Evolutionary conservation across 2,888 invertebrate genomes (phyloP).

Genomic region (Apoderus coryli): DNA sequence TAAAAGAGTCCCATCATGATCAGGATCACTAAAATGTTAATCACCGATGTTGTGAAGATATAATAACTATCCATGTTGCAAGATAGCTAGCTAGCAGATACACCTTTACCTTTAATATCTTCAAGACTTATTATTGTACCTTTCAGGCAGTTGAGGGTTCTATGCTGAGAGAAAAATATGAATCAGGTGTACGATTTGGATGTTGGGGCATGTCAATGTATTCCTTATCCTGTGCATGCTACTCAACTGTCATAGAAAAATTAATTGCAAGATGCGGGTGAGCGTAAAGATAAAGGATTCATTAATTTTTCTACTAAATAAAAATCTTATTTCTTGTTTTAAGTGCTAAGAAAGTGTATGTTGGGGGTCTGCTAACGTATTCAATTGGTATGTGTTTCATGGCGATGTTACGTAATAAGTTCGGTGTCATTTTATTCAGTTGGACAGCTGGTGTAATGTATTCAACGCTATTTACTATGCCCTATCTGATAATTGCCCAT

Average conservation of each 20-base stretch:
- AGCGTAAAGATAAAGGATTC: too few species aligned
- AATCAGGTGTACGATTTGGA: constrained; percentile 86
- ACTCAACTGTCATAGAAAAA: constrained; percentile 77
- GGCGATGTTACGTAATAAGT: constrained; percentile 60
- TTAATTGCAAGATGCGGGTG: constrained; percentile 61
- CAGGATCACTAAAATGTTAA: too few species aligned
- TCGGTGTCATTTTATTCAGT: constrained; percentile 75
- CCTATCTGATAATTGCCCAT: constrained; percentile 83
- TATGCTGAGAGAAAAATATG: constrained; percentile 52
- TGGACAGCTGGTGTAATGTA: constrained; percentile 96
- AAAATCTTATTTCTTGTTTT: constrained; percentile 22
- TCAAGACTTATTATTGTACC: too few species aligned
- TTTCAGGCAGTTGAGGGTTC: constrained; percentile 56
- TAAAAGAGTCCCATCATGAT: too few species aligned
- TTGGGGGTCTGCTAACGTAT: constrained; percentile 78
- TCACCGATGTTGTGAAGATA: too few species aligned
- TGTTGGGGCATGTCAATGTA: constrained; percentile 96
- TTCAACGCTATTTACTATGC: constrained; percentile 94
- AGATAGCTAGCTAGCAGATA: too few species aligned
- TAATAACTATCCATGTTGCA: too few species aligned
- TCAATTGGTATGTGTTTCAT: constrained; percentile 79
- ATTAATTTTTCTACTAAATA: background rate
- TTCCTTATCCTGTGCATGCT: constrained; percentile 86
- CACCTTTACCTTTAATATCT: too few species aligned
- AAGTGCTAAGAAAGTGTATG: constrained; percentile 78